Base-by-base conservation (phyloP, 2,113 vertebrate species). In the Spea bombifrons region DNA sequence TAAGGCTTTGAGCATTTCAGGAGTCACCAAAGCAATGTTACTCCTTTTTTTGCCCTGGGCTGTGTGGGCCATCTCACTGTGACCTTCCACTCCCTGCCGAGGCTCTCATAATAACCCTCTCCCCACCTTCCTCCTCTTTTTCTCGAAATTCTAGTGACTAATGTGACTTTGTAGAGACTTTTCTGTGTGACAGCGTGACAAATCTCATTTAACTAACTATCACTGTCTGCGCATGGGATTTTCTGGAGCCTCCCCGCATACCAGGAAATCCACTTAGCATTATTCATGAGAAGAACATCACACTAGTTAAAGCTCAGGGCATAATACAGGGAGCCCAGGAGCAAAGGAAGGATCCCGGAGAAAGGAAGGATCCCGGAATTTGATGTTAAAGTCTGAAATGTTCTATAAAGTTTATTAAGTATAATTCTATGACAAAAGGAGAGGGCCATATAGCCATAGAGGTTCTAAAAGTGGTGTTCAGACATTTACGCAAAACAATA, bases 111-210 rank as follows among this genome's bases (percentile, higher is more conserved):
- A 76, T 43, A 64, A 63, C 47, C 8, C 16, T 61, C 74, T 5
- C 0, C 43, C 63, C 64, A 47, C 66, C 52, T 69, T 67, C 48
- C 71, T 46, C 59, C 68, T 13, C 71, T 52, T 47, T 71, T 70
- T 46, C 16, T 47, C 16, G 83, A 83, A 83, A 66, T 76, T 88
- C 73, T 81, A 12, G 84, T 86, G 81, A 86, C 86, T 81, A 55
- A 69, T 0, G 55, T 81, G 30, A 77, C 86, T 86, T 83, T 73
- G 71, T 77, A 85, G 84, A 85, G 83, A 80, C 78, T 82, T 84
- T 88, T 87, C 86, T 83, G 84, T 83, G 75, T 88, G 88, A 87
- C 88, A 86, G 86, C 84, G 84, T 88, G 91, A 90, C 89, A 87
- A 90, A 93, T 91, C 89, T 87, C 81, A 85, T 89, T 90, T 88